These are phyloP conservation scores for Cheiracanthium punctorium DNA, from an alignment of 2,888 invertebrate species.

Conservation along the genomic window DNA sequence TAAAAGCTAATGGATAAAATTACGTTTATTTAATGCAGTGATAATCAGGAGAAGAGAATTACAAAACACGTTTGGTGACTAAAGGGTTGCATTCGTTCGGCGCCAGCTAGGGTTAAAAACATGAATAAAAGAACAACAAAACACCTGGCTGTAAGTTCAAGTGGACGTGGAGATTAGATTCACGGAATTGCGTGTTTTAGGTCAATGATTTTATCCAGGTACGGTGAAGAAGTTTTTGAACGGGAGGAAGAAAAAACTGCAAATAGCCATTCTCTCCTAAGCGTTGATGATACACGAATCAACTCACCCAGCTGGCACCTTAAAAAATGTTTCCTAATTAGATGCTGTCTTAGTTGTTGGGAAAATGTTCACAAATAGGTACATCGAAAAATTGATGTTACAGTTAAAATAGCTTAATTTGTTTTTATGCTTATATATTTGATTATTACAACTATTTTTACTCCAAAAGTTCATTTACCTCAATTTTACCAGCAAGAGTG, in stretches of 20 bases:
- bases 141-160: not conserved
- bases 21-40: conserved; percentile 51
- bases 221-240: not conserved
- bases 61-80: not conserved
- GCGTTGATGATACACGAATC: too few species aligned
- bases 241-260: not conserved
- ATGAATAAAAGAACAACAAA: not conserved
- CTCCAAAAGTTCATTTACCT: too few species aligned
- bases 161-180: not conserved
- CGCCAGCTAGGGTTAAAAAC: not conserved
- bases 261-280: too few species aligned
- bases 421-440: too few species aligned
- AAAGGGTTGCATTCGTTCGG: not conserved
- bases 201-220: conserved; percentile 3
- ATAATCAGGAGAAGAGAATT: conserved; percentile 56
- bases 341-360: too few species aligned
- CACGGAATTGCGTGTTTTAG: not conserved
- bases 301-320: too few species aligned
- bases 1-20: conserved; percentile 48
- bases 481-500: too few species aligned
- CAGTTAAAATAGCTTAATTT: too few species aligned
- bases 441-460: too few species aligned
- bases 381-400: too few species aligned
- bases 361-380: too few species aligned
- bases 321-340: too few species aligned